Percentiles rank a stretch among this genome's conserved stretches.
These are phyloP conservation scores for Oncorhynchus clarkii DNA, from an alignment of 2,113 vertebrate genomes.

Conservation along the genomic window DNA sequence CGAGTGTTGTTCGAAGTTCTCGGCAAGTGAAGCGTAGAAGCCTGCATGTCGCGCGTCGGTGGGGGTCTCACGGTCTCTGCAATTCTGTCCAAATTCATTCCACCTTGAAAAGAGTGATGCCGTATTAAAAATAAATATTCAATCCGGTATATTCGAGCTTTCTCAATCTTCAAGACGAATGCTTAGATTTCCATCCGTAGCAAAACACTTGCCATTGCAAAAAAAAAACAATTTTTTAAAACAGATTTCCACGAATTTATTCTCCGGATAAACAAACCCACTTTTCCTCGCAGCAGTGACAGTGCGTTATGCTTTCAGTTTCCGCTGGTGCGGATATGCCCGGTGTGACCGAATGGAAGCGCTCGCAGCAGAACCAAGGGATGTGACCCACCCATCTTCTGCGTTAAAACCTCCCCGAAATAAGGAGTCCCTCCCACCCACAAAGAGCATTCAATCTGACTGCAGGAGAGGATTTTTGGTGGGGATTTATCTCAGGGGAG, in stretches of 20 bases:
- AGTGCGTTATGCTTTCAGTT: conserved; percentile 30
- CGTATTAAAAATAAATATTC: conserved; percentile 45
- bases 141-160: conserved; percentile 40
- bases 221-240: conserved; percentile 13
- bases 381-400: conserved; percentile 75
- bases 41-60: conserved; percentile 83
- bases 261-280: conserved; percentile 20
- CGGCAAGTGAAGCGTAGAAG: conserved; percentile 89
- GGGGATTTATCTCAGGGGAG: conserved; percentile 7
- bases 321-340: conserved; percentile 47
- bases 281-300: conserved; percentile 34
- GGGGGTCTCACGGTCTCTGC: conserved; percentile 85
- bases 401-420: conserved; percentile 53
- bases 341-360: conserved; percentile 70
- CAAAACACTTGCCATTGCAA: conserved; percentile 42
- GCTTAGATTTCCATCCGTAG: conserved; percentile 36
- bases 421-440: conserved; percentile 76
- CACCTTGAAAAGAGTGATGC: conserved; percentile 86
- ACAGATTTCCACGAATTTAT: conserved; percentile 1
- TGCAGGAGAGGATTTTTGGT: not conserved
- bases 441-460: conserved; percentile 36
- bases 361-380: conserved; percentile 64
- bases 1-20: conserved; percentile 80
- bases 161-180: conserved; percentile 17
- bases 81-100: conserved; percentile 92